These are phyloP conservation scores for Lophotis ruficrista DNA, from an alignment of 2,113 vertebrate species.

Conservation along the genomic window DNA sequence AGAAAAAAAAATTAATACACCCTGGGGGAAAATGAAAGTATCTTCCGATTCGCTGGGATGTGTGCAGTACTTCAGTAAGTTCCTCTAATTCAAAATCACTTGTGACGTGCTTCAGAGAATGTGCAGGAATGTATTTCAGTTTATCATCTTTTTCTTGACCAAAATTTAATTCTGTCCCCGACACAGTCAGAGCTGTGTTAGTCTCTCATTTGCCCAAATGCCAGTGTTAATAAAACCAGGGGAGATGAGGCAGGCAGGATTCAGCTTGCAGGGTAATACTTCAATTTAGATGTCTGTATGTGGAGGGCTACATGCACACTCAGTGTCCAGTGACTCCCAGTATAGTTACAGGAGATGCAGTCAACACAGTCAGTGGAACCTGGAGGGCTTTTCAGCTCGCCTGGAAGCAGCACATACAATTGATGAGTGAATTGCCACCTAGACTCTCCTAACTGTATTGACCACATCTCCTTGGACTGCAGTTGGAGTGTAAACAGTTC, in stretches of 20 bases:
- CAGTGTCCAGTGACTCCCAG: background rate
- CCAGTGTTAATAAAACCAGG: background rate
- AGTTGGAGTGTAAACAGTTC: background rate
- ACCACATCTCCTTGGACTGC: background rate
- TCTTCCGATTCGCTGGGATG: background rate
- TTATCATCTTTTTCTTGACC: background rate
- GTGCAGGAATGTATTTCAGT: background rate
- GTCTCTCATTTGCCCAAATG: background rate
- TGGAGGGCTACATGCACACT: fast-evolving
- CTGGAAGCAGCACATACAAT: background rate
- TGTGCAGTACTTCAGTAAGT: background rate
- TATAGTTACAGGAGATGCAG: background rate
- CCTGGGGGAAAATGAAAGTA: background rate
- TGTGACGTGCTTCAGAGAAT: background rate
- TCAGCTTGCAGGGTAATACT: background rate
- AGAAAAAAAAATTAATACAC: background rate
- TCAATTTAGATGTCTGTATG: background rate
- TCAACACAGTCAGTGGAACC: background rate
- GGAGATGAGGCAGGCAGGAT: background rate
- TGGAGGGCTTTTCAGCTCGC: background rate
- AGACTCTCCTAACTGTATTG: background rate
- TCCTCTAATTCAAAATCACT: background rate
- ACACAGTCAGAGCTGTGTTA: background rate
- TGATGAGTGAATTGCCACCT: background rate
- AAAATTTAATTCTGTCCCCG: background rate